Percentiles rank a stretch among this genome's conserved stretches.
These are phyloP conservation scores for Eubasilissa regina DNA, from an alignment of 1,140 invertebrate species.

Conservation along the genomic window DNA sequence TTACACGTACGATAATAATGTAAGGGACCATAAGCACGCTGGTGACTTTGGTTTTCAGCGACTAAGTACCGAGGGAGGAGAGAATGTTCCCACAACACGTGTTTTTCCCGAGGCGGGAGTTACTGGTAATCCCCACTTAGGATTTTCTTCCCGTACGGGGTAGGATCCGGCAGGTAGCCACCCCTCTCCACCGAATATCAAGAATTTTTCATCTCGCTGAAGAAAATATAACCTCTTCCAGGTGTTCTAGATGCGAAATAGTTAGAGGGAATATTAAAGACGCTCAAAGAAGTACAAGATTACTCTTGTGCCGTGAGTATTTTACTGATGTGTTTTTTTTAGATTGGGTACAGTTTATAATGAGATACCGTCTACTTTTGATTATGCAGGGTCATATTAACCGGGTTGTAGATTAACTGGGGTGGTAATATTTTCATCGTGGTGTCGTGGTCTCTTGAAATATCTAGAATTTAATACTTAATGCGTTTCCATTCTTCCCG, in stretches of 20 bases:
- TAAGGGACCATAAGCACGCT: background rate
- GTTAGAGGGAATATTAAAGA: background rate
- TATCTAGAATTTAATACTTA: too few species aligned
- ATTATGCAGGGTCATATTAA: too few species aligned
- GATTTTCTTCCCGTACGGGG: background rate
- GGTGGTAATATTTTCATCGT: too few species aligned
- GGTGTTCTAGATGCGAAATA: background rate
- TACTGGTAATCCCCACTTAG: background rate
- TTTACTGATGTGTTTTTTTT: too few species aligned
- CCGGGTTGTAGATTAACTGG: too few species aligned
- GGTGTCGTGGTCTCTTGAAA: too few species aligned
- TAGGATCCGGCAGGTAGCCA: background rate
- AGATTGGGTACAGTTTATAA: too few species aligned
- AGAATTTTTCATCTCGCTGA: slow-evolving; percentile 16
- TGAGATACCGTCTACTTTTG: too few species aligned
- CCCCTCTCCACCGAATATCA: background rate
- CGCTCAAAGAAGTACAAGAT: too few species aligned
- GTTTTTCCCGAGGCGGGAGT: slow-evolving; percentile 3
- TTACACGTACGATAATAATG: too few species aligned
- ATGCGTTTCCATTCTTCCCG: too few species aligned
- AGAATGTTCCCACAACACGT: background rate
- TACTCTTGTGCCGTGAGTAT: too few species aligned
- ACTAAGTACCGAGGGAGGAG: background rate
- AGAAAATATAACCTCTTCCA: background rate
- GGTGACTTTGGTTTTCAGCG: slow-evolving; percentile 3